Base-by-base conservation (phyloP, 2,797 vertebrate genomes). In the Botia almorhae region DNA sequence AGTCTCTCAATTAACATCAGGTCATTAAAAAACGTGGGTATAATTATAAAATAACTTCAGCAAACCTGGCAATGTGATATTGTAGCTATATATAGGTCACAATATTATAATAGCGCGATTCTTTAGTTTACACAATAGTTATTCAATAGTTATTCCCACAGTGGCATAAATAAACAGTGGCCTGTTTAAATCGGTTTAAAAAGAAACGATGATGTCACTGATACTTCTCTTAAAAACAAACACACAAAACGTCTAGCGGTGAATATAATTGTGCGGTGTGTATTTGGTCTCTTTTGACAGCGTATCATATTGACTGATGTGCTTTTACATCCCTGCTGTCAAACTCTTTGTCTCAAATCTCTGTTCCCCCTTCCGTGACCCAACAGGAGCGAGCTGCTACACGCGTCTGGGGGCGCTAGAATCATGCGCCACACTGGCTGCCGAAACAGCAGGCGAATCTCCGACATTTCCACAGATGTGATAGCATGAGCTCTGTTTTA, bases 261-360 rank as follows among this genome's bases (percentile, higher is more conserved):
- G 53, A 58, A 80, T 78, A 39, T 74, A 56, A 74, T 69, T 67
- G 13, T 51, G 26, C 61, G 51, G 10, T 65, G 64, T 68, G 14
- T 78, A 33, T 80, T 63, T 78, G 60, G 53, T 72, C 36, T 48
- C 68, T 23, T 23, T 69, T 26, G 61, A 63, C 60, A 53, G 73
- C 82, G 69, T 61, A 69, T 84, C 68, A 33, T 77, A 51, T 60
- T 83, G 79, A 81, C 21, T 76, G 81, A 84, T n/a, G n/a, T n/a
- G n/a, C n/a, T n/a, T n/a, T n/a, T n/a, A n/a, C 48, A 69, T 73
- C 79, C 74, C 61, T 64, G 50, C 68, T 50, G 65, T 67, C 55
- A 69, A 74, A 80, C 29, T 83, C 76, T 81, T 81, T 70, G 19
- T 76, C 63, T 67, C 75, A 58, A n/a, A n/a, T n/a, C n/a, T n/a